phyloP scores from a whole-genome alignment of 2,888 invertebrate genomes.

The Acleris literana region DNA sequence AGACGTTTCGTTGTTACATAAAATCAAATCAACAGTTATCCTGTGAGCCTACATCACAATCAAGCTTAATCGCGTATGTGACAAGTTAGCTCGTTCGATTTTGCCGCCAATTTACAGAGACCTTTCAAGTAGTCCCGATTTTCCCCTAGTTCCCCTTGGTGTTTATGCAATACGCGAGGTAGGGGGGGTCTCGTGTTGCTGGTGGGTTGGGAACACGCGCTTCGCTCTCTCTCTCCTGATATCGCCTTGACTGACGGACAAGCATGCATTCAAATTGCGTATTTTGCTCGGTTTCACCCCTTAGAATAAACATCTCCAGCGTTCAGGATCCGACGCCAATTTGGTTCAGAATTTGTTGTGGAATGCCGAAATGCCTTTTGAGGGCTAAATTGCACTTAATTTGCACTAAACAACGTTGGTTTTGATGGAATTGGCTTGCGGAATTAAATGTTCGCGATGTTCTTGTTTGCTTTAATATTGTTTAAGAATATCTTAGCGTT shows the following conservation, averaged over 20 bases:
- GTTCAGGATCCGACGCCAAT: conserved; percentile 74
- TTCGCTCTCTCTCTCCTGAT: conserved; percentile 73
- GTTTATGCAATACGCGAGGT: conserved; percentile 44
- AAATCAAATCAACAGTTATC: conserved; percentile 84
- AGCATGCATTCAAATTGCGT: conserved; percentile 90
- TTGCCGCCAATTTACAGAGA: conserved; percentile 44
- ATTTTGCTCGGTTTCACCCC: conserved; percentile 82
- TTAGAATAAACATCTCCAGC: conserved; percentile 70
- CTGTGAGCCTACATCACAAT: conserved; percentile 82
- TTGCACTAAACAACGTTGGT: conserved; percentile 77
- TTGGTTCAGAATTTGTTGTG: conserved; percentile 81
- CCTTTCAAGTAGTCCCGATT: conserved; percentile 26
- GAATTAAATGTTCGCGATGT: conserved; percentile 41
- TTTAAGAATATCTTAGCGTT: background rate
- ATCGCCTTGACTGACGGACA: conserved; percentile 88
- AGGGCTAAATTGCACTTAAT: conserved; percentile 81
- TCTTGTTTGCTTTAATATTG: conserved; percentile 32
- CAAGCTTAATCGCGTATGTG: conserved; percentile 82
- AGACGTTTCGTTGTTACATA: conserved; percentile 82
- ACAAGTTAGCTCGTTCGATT: conserved; percentile 75
- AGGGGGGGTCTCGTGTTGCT: conserved; percentile 46
- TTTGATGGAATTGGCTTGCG: conserved; percentile 58
- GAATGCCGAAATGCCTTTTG: conserved; percentile 78
- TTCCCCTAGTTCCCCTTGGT: conserved; percentile 35
- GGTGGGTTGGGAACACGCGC: conserved; percentile 65